A percentile compares a stretch with the other conserved stretches of the same genome.
Evolutionary conservation across 2,113 vertebrate species (phyloP).

Genomic region (Cairina moschata): DNA sequence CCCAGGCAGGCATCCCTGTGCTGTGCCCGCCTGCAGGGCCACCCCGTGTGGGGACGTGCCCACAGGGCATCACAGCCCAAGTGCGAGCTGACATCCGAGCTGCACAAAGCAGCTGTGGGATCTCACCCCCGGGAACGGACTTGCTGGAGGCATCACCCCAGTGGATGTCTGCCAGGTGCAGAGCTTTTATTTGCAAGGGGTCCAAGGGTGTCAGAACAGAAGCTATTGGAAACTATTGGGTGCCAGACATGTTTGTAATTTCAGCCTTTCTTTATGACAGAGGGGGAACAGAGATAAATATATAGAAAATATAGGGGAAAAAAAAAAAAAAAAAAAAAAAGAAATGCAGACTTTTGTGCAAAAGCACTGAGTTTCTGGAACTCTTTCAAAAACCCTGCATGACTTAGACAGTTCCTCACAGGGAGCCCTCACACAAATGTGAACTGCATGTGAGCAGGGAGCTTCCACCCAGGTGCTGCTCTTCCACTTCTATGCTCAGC

Average conservation of each 20-base stretch:
- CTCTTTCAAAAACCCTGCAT: not conserved
- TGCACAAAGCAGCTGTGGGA: not conserved
- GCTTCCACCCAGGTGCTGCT: not conserved
- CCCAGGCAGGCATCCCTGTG: not conserved
- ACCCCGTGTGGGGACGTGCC: rapidly evolving
- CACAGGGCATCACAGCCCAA: not conserved
- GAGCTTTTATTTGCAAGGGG: not conserved
- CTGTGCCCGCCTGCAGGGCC: no score
- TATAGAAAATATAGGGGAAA: no score
- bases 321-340: rapidly evolving
- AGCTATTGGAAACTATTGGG: rapidly evolving
- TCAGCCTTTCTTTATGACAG: not conserved
- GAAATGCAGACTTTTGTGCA: not conserved
- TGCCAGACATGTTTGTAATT: not conserved
- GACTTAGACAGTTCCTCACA: not conserved
- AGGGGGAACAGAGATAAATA: not conserved
- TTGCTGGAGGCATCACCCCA: not conserved
- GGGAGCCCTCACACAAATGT: not conserved
- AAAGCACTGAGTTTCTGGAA: not conserved
- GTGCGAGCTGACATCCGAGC: not conserved
- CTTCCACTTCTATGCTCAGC: not conserved
- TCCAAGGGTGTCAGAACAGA: not conserved
- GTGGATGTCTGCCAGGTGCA: not conserved
- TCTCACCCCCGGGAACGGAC: not conserved
- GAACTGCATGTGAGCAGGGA: not conserved